Evolutionary conservation across 2,797 vertebrate species (phyloP), one percentile per base, ranked within the genome.

Genomic region (Syngnathus rostellatus): DNA sequence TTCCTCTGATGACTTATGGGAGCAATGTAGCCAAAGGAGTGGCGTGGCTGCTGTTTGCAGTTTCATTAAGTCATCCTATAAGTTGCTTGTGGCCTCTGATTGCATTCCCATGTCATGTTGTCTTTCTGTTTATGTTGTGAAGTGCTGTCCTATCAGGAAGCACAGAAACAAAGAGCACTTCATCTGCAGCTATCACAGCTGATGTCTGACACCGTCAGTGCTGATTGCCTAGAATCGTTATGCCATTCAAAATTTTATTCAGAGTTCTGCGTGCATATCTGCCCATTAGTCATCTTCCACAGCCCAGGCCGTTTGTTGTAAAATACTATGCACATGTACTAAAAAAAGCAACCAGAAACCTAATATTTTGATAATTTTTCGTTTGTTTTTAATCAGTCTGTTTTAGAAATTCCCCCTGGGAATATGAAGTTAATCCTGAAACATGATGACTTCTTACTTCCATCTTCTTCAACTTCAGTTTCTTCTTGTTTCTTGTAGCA

Each of bases 41-140:
- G 62, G 67, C 31, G 31, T 40, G 63, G 45, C 45, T 50, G 48
- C 48, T 50, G 48, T 62, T 38, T 45, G 63, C 72, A 68, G 19
- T 65, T 51, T 67, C 10, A 77, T 76, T 1, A 66, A 83, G 77
- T 70, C 73, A 68, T 60, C 65, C 73, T 63, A 72, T 67, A 37
- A 74, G 2, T 74, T 60, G 63, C 68, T 48, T 6, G 41, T 62
- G 72, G 63, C 69, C 77, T 68, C 72, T 62, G 65, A 70, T 68
- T 71, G 65, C 70, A 63, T 80, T 79, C 77, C 75, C 80, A 85
- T 60, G 62, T 82, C 68, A 67, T 58, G 55, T 62, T 67, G 71
- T 72, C 70, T 73, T 71, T 55, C 9, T 41, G 19, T 40, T 19
- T 40, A 57, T 50, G 39, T 46, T 72, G 19, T 45, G 57, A 69